Evolutionary conservation across 2,888 invertebrate genomes (phyloP), one percentile per base, ranked within the genome.

Genomic region (Stenoptilia bipunctidactyla): DNA sequence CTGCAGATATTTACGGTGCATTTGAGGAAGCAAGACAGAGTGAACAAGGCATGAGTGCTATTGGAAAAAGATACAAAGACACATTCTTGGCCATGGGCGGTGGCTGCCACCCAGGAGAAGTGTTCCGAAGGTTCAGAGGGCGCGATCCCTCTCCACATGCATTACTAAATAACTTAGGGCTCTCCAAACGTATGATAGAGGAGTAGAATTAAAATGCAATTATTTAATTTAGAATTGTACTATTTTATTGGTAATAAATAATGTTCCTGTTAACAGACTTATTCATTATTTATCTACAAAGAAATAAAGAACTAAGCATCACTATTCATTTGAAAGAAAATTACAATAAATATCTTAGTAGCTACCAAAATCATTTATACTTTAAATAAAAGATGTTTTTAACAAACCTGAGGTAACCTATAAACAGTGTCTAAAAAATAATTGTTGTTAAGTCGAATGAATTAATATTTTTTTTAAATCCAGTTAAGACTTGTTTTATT

Each of bases 71-170:
- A 44, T 96, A 92, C 60, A 87, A 92, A 49, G 90, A 93, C 42
- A 95, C 94, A 1, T 94, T 92, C 74, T 85, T 98, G 45, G 86
- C 92, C 0, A 84, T 89, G 2, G 96, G 96, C 5, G 96, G 97
- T 2, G 90, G 91, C 45, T 88, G 90, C 48, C 89, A 93, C 48
- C 90, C 94, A 0, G 89, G 88, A 45, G 93, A 97, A 77, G 89
- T 95, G 4, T 98, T 98, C 74, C 86, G 97, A 42, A 87, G 91
- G 59, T 98, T 97, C 74, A 87, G 95, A 46, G 97, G 97, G 1
- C 87, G 97, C 38, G 97, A 98, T 75, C 97, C 97, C 0, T 92
- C 92, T 1, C 90, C 92, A 0, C 90, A 92, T 59, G 93, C 95
- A 0, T 71, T 96, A 30, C 70, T 96, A 0, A 89, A 86, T 50